Evolutionary conservation across 1,140 invertebrate genomes (phyloP), one percentile per base, ranked within the genome.

Genomic region (Scaptomyza pallida): DNA sequence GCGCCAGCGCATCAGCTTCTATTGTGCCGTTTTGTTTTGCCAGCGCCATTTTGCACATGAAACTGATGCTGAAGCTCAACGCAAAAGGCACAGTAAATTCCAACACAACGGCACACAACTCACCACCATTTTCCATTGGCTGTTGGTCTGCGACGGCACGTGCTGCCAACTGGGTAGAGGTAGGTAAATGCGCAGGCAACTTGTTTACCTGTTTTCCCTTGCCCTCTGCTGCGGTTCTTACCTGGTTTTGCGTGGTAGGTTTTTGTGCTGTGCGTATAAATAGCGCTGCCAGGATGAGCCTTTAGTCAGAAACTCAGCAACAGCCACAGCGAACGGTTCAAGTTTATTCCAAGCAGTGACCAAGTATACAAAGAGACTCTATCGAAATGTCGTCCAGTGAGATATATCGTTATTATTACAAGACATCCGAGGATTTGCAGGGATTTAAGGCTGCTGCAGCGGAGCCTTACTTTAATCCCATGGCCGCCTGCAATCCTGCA

Each of bases 351-450:
- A 37, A 19, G 9, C 13, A 35, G 10, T 41, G 19, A 21, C 6
- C n/a, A 21, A 43, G 17, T 12, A 47, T 9, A n/a, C 35, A 59
- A 9, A 10, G 5, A 26, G 33, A 56, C n/a, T 26, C 15, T 8
- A 30, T 19, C 30, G 56, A 44, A 19, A 85, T 85, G 85, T 85
- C 89, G 72, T 88, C 89, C 72, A 91, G 89, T 85, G 89, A 91
- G 72, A 78, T 91, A 21, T 90, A 89, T 63, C 89, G 89, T 52
- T 91, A 91, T 17, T 91, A 91, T 48, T 90, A 91, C 70, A 90
- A 90, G 69, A 91, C 89, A 16, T 81, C 89, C 5, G 89, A 91
- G 75, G 89, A 91, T 72, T 71, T 91, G 65, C 89, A 91, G 64
- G 76, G 82, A 57, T 89, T 91, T 35, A 91, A 91, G 67, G 35